Evolutionary conservation across 2,888 invertebrate species (phyloP).

Genomic region (Escarpia spicata): DNA sequence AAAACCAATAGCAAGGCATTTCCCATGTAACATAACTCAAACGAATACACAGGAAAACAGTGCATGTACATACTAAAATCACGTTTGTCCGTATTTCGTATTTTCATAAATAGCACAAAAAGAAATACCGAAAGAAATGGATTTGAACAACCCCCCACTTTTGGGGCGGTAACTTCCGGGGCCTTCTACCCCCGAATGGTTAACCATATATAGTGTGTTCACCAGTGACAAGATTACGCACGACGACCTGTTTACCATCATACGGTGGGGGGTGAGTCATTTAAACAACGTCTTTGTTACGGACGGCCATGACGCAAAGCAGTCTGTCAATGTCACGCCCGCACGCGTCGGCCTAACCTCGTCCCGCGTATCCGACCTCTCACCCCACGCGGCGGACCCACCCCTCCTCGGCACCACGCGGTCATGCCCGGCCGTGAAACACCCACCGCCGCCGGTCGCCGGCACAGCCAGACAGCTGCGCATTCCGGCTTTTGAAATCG

Average conservation of each 20-base stretch:
- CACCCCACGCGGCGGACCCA: neutral
- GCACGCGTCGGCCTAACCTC: neutral
- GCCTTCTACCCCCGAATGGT: neutral
- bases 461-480: neutral
- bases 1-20: neutral
- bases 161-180: neutral
- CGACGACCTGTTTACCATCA: neutral
- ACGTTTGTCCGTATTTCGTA: too few relatives aligned
- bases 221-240: neutral
- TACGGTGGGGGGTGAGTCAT: neutral
- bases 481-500: neutral
- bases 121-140: neutral
- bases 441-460: neutral
- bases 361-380: neutral
- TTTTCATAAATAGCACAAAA: neutral
- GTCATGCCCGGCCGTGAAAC: neutral
- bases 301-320: neutral
- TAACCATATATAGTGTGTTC: neutral
- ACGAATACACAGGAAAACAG: neutral
- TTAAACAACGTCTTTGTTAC: neutral
- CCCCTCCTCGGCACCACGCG: neutral
- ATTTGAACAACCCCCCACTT: neutral
- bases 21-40: neutral
- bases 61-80: neutral
- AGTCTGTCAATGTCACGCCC: constrained; percentile 8